Evolutionary conservation across 2,113 vertebrate species (phyloP), one percentile per base, ranked within the genome.

Genomic region (Ptilorrhoa leucosticta): DNA sequence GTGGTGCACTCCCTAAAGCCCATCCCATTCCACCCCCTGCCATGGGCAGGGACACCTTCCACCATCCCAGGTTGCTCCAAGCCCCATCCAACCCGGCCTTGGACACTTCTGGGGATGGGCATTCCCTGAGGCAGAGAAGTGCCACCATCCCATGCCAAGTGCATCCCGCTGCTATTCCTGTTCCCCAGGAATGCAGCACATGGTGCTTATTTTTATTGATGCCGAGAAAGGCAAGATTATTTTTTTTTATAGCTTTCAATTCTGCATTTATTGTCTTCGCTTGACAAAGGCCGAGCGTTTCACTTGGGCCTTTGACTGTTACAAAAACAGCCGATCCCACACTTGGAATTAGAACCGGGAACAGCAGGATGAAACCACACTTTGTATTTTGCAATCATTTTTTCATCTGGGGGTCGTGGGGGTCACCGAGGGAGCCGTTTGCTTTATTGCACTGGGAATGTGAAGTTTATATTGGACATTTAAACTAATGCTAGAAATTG

Each of bases 401-500:
- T 91, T 91, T 82, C 73, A 61, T 70, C 77, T 68, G 47, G 20
- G 47, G 93, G 81, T 95, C 87, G 7, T 9, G 22, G 51, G 45
- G 87, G 89, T 97, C 83, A 54, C 91, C 10, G 8, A 63, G 81
- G 79, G 95, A 94, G 33, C 47, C 39, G 12, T 92, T 87, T 78
- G 48, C 89, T 89, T 91, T 87, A 85, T 93, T 96, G 89, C 47
- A 15, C 70, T 68, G 69, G 53, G 89, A 89, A 87, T 15, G 64
- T 60, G 73, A 83, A 93, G 9, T 90, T 91, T 87, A 33, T 48
- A 72, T 75, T 72, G 83, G 73, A 48, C 81, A 76, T 91, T 87
- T 87, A 87, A 93, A 84, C 48, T 84, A 82, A 68, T 76, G 73
- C 68, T 93, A 76, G 77, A 91, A 72, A 94, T 84, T 79, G 53